Evolutionary conservation across 2,888 invertebrate species (phyloP).

Genomic region (Danaus chrysippus): DNA sequence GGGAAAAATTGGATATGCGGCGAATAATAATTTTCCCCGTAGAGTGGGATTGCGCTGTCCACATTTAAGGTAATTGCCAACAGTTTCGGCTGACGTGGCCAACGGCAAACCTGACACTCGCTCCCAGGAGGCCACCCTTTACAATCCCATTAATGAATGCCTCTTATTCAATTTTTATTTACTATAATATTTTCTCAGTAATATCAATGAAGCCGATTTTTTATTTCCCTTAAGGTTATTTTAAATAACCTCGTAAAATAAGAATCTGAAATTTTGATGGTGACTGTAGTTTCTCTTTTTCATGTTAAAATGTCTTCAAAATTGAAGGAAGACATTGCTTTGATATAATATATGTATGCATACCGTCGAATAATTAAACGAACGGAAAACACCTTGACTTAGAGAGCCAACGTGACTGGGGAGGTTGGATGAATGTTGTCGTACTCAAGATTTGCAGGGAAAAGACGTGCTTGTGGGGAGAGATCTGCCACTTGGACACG

Average conservation of each 20-base stretch:
- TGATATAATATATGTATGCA: slow-evolving; percentile 30
- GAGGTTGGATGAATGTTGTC: slow-evolving; percentile 55
- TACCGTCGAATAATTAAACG: slow-evolving; percentile 46
- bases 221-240: slow-evolving; percentile 4
- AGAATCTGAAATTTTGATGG: not conserved
- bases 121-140: slow-evolving; percentile 67
- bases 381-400: slow-evolving; percentile 46
- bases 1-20: slow-evolving; percentile 71
- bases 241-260: not conserved
- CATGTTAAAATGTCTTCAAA: not conserved
- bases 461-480: slow-evolving; percentile 45
- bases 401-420: slow-evolving; percentile 48
- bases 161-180: slow-evolving; percentile 68
- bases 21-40: slow-evolving; percentile 74
- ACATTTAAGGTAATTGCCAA: slow-evolving; percentile 77
- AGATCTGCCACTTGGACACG: slow-evolving; percentile 66
- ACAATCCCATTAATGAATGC: slow-evolving; percentile 75
- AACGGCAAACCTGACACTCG: slow-evolving; percentile 68
- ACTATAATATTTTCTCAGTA: slow-evolving; percentile 32
- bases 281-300: too few species aligned
- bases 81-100: slow-evolving; percentile 74
- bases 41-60: slow-evolving; percentile 71
- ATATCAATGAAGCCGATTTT: slow-evolving; percentile 16
- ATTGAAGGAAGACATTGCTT: not conserved
- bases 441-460: slow-evolving; percentile 63